A percentile compares a stretch with the other conserved stretches of the same genome.
Conservation (phyloP, 1,140 invertebrate genomes). For the Bursaphelenchus mucronatus region DNA sequence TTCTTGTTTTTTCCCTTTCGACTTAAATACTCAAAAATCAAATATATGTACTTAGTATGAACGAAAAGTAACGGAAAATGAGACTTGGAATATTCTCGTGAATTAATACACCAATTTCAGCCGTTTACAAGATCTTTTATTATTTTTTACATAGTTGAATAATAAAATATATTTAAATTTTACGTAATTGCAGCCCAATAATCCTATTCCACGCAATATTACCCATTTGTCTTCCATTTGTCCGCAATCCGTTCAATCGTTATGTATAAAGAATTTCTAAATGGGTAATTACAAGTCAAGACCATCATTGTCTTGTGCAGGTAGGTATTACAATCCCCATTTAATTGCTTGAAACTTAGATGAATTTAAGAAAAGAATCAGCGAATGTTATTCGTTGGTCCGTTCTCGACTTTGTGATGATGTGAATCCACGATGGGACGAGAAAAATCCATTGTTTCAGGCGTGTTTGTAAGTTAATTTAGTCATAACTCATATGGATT, state of each 20-base stretch:
- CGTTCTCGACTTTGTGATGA: slow-evolving; percentile 46
- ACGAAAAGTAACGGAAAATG: no score
- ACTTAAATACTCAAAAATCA: no score
- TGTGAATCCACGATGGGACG: slow-evolving; percentile 45
- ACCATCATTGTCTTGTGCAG: slow-evolving; percentile 43
- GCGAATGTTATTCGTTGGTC: slow-evolving; percentile 45
- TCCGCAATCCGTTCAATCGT: neutral
- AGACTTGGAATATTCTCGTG: no score
- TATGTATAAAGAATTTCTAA: neutral
- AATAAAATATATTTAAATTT: no score
- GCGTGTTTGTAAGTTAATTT: slow-evolving; percentile 37
- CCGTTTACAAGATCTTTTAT: no score
- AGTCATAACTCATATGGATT: slow-evolving; percentile 14
- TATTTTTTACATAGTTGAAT: no score
- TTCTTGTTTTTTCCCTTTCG: no score
- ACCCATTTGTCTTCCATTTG: neutral
- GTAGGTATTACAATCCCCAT: slow-evolving; percentile 17
- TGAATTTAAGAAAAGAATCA: slow-evolving; percentile 48
- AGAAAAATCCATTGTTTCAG: slow-evolving; percentile 28
- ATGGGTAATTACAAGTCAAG: slow-evolving; percentile 52
- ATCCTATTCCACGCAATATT: neutral
- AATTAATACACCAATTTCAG: no score
- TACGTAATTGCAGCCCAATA: no score
- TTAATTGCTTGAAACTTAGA: slow-evolving; percentile 38
- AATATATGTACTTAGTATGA: no score